Conservation (phyloP, 2,888 invertebrate genomes). For the Tinea pellionella region DNA sequence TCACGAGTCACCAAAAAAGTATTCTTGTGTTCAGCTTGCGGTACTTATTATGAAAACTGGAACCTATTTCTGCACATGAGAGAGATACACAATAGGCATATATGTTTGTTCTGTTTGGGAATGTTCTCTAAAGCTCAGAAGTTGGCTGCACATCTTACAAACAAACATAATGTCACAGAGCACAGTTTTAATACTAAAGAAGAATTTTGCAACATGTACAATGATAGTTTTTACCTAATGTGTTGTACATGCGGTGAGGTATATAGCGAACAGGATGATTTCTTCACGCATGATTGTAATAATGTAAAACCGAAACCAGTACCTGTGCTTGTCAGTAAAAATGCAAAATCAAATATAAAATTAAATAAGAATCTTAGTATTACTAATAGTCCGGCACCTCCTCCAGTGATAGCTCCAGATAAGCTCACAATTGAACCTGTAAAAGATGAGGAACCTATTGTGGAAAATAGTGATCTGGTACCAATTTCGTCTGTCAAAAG, state of each 20-base stretch:
- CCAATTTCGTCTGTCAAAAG: not conserved
- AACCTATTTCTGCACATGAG: slow-evolving; percentile 87
- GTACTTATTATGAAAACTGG: slow-evolving; percentile 88
- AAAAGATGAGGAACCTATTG: not conserved
- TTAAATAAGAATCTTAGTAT: slow-evolving; percentile 34
- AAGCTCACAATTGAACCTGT: not conserved
- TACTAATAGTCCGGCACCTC: slow-evolving; percentile 32
- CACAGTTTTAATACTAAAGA: slow-evolving; percentile 74
- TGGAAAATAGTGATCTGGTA: not conserved
- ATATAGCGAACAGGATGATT: slow-evolving; percentile 80
- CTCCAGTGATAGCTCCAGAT: not conserved
- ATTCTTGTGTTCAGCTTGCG: slow-evolving; percentile 84
- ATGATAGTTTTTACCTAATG: slow-evolving; percentile 79
- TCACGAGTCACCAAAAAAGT: slow-evolving; percentile 81
- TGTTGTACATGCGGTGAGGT: slow-evolving; percentile 85
- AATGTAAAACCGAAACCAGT: slow-evolving; percentile 61
- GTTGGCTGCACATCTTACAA: slow-evolving; percentile 79
- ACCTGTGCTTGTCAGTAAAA: slow-evolving; percentile 60
- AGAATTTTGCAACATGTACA: slow-evolving; percentile 74
- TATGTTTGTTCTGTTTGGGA: slow-evolving; percentile 85
- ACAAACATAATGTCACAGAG: slow-evolving; percentile 82
- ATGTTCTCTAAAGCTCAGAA: slow-evolving; percentile 86
- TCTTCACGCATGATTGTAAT: slow-evolving; percentile 79
- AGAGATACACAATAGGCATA: slow-evolving; percentile 82
- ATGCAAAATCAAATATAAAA: slow-evolving; percentile 43